Percentiles rank a stretch among this genome's conserved stretches.
Evolutionary conservation across 2,888 invertebrate genomes (phyloP).

Genomic region (Troilus luridus): DNA sequence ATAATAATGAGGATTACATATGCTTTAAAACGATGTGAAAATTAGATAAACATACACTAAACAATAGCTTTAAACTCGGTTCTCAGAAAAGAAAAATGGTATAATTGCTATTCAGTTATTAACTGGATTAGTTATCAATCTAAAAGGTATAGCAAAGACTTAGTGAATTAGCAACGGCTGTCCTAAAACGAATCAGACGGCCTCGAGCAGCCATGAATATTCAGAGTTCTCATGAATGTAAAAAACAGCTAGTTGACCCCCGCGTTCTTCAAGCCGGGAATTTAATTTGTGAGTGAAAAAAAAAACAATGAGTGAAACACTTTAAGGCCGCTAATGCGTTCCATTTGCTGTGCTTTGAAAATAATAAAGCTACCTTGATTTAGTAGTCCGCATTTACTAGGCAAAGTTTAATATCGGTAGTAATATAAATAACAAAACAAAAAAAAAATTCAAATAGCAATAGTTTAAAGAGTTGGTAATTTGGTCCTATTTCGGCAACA

Average conservation of each 20-base stretch:
- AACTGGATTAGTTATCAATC: neutral
- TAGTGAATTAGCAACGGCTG: neutral
- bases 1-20: no score
- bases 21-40: no score
- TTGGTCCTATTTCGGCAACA: no score
- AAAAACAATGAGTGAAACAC: neutral
- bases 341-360: neutral
- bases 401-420: neutral
- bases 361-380: neutral
- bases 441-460: neutral
- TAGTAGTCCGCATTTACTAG: neutral
- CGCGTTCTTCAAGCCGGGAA: neutral
- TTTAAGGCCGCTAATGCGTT: constrained; percentile 1
- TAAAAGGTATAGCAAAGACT: neutral
- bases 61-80: no score
- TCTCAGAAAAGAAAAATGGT: no score
- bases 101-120: no score
- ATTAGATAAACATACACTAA: no score
- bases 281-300: constrained; percentile 3
- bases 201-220: neutral
- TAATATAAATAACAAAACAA: neutral
- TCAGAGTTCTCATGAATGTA: constrained; percentile 24
- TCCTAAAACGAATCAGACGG: constrained; percentile 1
- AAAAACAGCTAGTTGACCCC: constrained; percentile 31
- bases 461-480: neutral